Conservation (phyloP, 2,113 vertebrate genomes). For the Callaeas wilsoni region DNA sequence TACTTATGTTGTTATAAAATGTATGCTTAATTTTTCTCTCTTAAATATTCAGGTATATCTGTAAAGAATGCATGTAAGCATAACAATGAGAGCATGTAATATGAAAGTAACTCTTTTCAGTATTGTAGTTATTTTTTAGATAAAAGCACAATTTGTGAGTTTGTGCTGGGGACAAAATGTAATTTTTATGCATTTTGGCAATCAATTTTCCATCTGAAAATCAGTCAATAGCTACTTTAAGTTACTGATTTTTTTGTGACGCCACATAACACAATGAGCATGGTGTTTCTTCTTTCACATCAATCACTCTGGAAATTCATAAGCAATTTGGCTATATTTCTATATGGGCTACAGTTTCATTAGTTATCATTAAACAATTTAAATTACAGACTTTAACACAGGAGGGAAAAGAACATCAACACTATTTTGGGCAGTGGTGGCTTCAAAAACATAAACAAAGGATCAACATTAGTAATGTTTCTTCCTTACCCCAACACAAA, state of each 20-base stretch:
- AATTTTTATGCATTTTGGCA: neutral
- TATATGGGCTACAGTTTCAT: neutral
- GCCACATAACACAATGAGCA: accelerated
- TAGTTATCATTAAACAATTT: neutral
- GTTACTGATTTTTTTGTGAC: neutral
- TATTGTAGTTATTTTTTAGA: neutral
- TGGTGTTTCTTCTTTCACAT: neutral
- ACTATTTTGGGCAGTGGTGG: neutral
- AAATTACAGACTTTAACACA: neutral
- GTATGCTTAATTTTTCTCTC: neutral
- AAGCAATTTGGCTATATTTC: neutral
- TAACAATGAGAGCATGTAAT: neutral
- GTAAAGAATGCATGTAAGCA: neutral
- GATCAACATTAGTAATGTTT: neutral
- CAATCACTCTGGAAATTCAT: neutral
- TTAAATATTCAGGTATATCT: neutral
- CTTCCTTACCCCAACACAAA: neutral
- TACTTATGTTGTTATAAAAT: neutral
- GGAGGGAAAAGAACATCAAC: neutral
- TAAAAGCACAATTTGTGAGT: neutral
- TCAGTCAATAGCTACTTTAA: neutral
- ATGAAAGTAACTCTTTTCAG: neutral
- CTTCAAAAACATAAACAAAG: neutral
- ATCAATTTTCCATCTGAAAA: neutral
- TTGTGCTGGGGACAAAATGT: neutral